phyloP scores from a whole-genome alignment of 2,888 invertebrate genomes.

The Crematogaster levior region DNA sequence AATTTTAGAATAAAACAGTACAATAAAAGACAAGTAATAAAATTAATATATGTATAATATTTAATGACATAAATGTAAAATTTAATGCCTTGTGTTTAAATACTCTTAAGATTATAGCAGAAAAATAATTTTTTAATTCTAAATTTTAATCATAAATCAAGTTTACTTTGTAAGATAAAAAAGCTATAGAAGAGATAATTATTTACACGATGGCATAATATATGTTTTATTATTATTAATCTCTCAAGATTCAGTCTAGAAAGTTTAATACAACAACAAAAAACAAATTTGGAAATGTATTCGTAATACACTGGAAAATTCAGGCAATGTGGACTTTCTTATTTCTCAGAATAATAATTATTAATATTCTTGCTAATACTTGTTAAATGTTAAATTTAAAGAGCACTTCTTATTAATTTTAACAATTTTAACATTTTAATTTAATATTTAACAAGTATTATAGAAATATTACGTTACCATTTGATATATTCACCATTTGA shows the following conservation, averaged over 20 bases:
- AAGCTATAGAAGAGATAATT: background rate
- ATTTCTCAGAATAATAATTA: background rate
- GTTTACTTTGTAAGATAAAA: background rate
- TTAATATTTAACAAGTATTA: background rate
- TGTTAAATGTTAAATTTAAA: no score
- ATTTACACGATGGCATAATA: background rate
- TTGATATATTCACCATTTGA: background rate
- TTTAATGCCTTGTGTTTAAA: background rate
- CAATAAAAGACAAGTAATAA: background rate
- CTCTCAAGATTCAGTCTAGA: background rate
- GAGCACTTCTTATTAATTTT: background rate
- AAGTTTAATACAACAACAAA: background rate
- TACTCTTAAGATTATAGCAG: background rate
- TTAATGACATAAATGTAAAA: background rate
- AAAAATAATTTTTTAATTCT: no score
- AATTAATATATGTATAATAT: background rate
- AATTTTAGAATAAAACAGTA: background rate
- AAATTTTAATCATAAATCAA: background rate
- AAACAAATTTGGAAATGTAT: background rate
- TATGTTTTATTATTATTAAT: background rate
- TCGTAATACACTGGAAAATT: background rate
- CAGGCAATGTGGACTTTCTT: background rate
- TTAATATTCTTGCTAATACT: background rate
- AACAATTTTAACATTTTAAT: no score
- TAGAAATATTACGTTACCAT: constrained; percentile 5